Conservation (phyloP, 2,113 vertebrate genomes). For the Scalopus aquaticus region DNA sequence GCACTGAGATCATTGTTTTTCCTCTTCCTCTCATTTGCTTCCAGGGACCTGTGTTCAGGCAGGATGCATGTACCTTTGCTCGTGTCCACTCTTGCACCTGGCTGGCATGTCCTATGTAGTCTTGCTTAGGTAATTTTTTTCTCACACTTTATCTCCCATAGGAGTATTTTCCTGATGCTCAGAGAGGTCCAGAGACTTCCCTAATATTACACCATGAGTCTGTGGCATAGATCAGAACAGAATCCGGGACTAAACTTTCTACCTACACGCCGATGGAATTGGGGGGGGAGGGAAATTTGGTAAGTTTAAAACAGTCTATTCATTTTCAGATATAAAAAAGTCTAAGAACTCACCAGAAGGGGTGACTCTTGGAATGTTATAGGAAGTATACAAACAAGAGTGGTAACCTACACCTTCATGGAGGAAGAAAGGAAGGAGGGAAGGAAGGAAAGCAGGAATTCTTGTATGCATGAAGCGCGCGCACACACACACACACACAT, state of each 20-base stretch:
- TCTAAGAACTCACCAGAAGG: background rate
- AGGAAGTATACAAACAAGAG: background rate
- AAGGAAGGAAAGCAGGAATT: background rate
- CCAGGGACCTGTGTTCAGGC: background rate
- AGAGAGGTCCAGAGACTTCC: background rate
- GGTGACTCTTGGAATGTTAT: background rate
- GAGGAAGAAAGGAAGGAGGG: background rate
- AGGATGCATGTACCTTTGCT: background rate
- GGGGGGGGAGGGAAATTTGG: background rate
- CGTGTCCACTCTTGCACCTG: background rate
- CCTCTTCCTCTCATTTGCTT: background rate
- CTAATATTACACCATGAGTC: background rate
- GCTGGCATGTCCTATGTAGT: background rate
- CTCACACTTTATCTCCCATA: background rate
- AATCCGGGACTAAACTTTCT: background rate
- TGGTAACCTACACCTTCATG: background rate
- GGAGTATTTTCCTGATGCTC: background rate
- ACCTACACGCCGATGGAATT: background rate
- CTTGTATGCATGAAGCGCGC: too few species aligned
- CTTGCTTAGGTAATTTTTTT: background rate
- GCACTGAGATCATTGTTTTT: background rate
- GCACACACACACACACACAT: background rate
- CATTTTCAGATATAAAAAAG: background rate
- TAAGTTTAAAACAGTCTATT: background rate
- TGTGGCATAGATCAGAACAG: background rate